Evolutionary conservation across 2,113 vertebrate species (phyloP), one percentile per base, ranked within the genome.

Genomic region (Sitta europaea): DNA sequence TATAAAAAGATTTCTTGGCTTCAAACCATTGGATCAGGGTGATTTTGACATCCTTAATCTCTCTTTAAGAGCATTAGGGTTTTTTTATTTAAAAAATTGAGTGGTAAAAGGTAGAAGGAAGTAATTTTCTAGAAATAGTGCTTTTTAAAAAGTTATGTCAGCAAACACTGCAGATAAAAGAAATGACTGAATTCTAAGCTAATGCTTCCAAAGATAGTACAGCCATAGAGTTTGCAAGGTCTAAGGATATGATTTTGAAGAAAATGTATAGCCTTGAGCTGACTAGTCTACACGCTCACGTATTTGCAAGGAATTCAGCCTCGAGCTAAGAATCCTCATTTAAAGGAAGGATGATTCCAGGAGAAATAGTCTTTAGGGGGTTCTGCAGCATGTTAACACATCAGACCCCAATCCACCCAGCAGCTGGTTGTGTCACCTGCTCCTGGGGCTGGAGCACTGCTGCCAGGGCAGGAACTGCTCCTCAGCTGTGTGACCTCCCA

Each of bases 1-100:
- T 95, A 97, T 96, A 82, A 96, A 97, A 96, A 97, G 96, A 96
- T 97, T 97, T 75, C 92, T 95, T 89, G 82, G 86, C 88, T 95
- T 96, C 79, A 94, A 94, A 94, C 93, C 71, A 70, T 83, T 94
- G 94, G 74, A 96, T 97, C 73, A 75, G 92, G 89, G 59, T 96
- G 86, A 96, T 96, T 97, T 90, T 96, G 92, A 97, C 78, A 96
- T 83, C 84, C 61, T 91, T 97, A 97, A 97, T 97, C 97, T 96
- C 92, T 66, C 61, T 80, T 91, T 96, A 94, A 95, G 90, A 94
- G 83, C 61, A 91, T 97, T 96, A 97, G 15, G n/a, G 73, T 83
- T 92, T 73, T 75, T 95, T 88, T 71, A 89, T 77, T 77, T 95
- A 93, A 94, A 97, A 95, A 88, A 90, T 12, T 54, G 51, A 94